Percentiles rank a stretch among this genome's conserved stretches.
Conservation (phyloP, 2,797 vertebrate genomes). For the Lateolabrax maculatus region DNA sequence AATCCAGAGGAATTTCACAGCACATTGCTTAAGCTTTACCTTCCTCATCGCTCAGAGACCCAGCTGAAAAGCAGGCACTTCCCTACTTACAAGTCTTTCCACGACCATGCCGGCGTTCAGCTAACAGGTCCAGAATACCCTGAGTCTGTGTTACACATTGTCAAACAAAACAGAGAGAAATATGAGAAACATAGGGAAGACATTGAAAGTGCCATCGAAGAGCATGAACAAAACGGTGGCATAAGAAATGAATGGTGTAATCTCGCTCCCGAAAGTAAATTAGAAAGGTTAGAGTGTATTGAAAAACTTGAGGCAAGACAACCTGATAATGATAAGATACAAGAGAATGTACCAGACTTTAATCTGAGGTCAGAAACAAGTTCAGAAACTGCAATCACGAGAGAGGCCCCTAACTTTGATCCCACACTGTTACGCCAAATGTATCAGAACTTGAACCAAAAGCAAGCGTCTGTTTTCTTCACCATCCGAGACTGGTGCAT, state of each 20-base stretch:
- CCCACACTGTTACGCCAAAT: neutral
- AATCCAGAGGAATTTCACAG: no score
- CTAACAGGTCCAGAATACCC: no score
- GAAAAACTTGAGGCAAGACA: conserved; percentile 5
- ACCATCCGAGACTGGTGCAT: conserved; percentile 13
- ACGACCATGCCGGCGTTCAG: no score
- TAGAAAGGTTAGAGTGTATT: conserved; percentile 24
- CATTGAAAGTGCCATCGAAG: no score
- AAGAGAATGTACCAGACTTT: conserved; percentile 39
- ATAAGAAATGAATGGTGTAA: conserved; percentile 32
- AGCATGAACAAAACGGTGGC: no score
- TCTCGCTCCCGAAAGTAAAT: conserved; percentile 31
- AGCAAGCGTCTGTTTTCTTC: conserved; percentile 4
- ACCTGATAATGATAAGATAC: conserved; percentile 6
- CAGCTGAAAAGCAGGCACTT: no score
- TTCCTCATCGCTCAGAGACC: no score
- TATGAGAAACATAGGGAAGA: no score
- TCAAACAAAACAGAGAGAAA: no score
- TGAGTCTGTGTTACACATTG: no score
- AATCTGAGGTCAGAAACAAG: neutral
- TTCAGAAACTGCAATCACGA: neutral
- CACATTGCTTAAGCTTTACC: no score
- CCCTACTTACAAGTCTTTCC: no score
- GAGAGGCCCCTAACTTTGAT: neutral
- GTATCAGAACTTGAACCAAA: conserved; percentile 19